Evolutionary conservation across 2,113 vertebrate species (phyloP), one percentile per base, ranked within the genome.

Genomic region (Rhinoptilus africanus): DNA sequence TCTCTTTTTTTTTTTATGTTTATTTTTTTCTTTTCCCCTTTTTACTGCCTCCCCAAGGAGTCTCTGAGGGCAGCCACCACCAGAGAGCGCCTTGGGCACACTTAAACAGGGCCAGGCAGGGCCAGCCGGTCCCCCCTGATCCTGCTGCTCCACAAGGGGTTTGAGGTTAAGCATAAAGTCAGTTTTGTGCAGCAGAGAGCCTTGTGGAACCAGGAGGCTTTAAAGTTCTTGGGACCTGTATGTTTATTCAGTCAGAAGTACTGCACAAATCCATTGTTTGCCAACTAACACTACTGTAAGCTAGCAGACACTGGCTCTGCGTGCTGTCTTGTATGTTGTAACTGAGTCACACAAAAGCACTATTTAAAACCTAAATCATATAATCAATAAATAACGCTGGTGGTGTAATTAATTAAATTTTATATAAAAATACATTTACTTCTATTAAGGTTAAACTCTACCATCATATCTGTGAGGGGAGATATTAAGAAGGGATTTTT

Each of bases 61-160:
- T 37, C 66, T 35, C 54, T 8, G 1, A 4, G 32, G 59, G 37
- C 89, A 92, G 80, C 77, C 41, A 3, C 56, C 84, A 48, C 64
- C 9, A 41, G 91, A 78, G 64, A 63, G 69, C 56, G 26, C 68
- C 62, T 47, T 16, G n/a, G 27, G 18, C 56, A 32, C 1, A 1
- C 19, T 30, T 4, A 3, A 24, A 24, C 28, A 2, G 0, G 1
- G 28, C 2, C 15, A 51, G 22, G 47, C 64, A 19, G 28, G 24
- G 6, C 53, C 48, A 6, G 72, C 22, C 1, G 2, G 18, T 4
- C 2, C 23, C 20, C 22, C 32, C 39, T 32, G 59, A 0, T 16
- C 6, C 68, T 62, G 54, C 89, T 84, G 77, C 77, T 74, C 60
- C 4, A 45, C 59, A 20, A 20, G n/a, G 47, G 39, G 2, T 12